Percentiles rank a stretch among this genome's conserved stretches.
Conservation (phyloP, 2,797 vertebrate species). For the Phoeniculus purpureus region DNA sequence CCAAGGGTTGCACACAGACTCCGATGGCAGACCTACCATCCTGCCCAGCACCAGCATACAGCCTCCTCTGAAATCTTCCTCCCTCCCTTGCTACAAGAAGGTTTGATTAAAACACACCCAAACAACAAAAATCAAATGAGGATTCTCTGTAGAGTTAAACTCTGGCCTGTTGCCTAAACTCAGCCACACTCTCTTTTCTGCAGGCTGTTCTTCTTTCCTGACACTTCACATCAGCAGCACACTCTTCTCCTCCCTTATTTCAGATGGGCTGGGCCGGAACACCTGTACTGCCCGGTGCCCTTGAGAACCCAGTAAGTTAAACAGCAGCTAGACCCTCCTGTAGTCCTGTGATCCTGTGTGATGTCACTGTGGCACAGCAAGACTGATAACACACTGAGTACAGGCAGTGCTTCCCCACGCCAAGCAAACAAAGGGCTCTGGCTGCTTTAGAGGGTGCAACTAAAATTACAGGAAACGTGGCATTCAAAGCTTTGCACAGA, state of each 20-base stretch:
- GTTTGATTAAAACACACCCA: constrained; percentile 17
- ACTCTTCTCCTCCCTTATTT: constrained; percentile 43
- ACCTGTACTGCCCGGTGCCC: constrained; percentile 52
- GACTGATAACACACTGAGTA: neutral
- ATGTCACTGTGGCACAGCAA: neutral
- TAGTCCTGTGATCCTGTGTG: too few relatives aligned
- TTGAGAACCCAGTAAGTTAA: constrained; percentile 53
- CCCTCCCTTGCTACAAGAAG: constrained; percentile 6
- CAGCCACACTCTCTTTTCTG: neutral
- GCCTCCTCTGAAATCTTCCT: constrained; percentile 5
- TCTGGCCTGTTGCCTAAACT: constrained; percentile 13
- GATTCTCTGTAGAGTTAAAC: neutral
- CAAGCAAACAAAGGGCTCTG: neutral
- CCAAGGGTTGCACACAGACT: neutral
- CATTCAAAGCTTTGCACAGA: neutral
- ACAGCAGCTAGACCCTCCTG: neutral
- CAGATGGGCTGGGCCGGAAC: constrained; percentile 46
- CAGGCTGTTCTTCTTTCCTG: constrained; percentile 38
- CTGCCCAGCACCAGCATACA: neutral
- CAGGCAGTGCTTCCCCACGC: accelerated
- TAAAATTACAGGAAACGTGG: too few relatives aligned
- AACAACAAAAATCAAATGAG: neutral
- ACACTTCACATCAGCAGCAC: constrained; percentile 27
- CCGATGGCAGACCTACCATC: neutral
- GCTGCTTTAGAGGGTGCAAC: neutral